phyloP scores from a whole-genome alignment of 2,113 vertebrate species.

The Pelobates fuscus region DNA sequence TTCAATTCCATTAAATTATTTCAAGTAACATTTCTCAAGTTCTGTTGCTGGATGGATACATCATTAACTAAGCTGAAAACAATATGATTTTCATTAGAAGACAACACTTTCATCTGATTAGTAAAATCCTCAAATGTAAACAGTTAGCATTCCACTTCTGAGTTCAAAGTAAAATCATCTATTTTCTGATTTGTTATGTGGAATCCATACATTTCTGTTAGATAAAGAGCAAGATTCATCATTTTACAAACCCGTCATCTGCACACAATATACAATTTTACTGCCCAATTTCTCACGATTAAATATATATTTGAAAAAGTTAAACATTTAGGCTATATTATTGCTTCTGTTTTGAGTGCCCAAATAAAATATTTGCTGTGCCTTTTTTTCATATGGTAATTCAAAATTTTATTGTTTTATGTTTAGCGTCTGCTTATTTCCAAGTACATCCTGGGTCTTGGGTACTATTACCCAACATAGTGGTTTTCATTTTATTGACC shows the following conservation, averaged over 20 bases:
- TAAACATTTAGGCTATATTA: no score
- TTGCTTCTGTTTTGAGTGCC: no score
- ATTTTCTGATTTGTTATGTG: conserved; percentile 31
- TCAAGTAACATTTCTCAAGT: conserved; percentile 39
- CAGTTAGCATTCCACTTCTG: conserved; percentile 41
- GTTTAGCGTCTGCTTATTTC: no score
- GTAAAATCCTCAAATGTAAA: conserved; percentile 41
- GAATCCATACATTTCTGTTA: conserved; percentile 21
- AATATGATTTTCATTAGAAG: conserved; percentile 38
- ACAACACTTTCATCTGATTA: conserved; percentile 46
- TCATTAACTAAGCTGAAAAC: conserved; percentile 44
- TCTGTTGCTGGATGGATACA: conserved; percentile 24
- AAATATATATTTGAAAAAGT: no score
- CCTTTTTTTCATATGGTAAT: no score
- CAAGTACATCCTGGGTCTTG: no score
- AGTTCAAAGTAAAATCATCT: conserved; percentile 28
- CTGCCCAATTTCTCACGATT: no score
- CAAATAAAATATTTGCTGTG: no score
- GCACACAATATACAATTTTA: neutral
- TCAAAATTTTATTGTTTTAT: no score
- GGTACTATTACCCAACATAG: no score
- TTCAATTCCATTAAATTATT: conserved; percentile 34
- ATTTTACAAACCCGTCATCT: neutral
- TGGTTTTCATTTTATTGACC: no score
- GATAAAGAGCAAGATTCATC: conserved; percentile 26